Evolutionary conservation across 2,888 invertebrate species (phyloP).

Genomic region (Polia nebulosa): DNA sequence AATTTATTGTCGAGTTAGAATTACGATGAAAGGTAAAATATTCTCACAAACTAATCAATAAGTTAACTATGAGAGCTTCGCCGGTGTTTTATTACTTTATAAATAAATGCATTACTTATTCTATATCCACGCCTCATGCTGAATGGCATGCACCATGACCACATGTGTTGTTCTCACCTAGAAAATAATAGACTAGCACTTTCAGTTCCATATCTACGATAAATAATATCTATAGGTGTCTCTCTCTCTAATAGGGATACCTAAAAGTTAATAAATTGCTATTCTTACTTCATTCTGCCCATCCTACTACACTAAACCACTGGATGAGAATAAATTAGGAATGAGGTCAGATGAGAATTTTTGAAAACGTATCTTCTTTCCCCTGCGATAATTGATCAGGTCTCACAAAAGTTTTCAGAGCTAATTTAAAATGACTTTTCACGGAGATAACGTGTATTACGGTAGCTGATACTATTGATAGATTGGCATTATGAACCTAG

Average conservation of each 20-base stretch:
- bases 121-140: background rate
- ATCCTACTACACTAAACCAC: background rate
- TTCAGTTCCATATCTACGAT: background rate
- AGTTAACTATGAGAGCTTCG: slow-evolving; percentile 2
- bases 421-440: slow-evolving; percentile 11
- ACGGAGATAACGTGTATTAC: slow-evolving; percentile 1
- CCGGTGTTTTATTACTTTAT: background rate
- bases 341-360: background rate
- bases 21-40: background rate
- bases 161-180: slow-evolving; percentile 17
- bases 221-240: background rate
- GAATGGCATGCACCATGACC: background rate
- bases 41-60: background rate
- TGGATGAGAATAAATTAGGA: background rate
- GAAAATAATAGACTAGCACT: background rate
- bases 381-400: background rate
- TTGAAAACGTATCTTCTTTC: background rate
- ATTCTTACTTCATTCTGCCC: background rate
- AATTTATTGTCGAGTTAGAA: background rate
- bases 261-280: background rate
- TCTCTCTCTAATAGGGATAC: background rate
- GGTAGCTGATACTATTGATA: slow-evolving; percentile 19
- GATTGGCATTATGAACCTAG: slow-evolving; percentile 29
- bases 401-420: background rate
- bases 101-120: slow-evolving; percentile 13